Base-by-base conservation (phyloP, 1,140 invertebrate genomes). In the Drosophila subpulchrella region DNA sequence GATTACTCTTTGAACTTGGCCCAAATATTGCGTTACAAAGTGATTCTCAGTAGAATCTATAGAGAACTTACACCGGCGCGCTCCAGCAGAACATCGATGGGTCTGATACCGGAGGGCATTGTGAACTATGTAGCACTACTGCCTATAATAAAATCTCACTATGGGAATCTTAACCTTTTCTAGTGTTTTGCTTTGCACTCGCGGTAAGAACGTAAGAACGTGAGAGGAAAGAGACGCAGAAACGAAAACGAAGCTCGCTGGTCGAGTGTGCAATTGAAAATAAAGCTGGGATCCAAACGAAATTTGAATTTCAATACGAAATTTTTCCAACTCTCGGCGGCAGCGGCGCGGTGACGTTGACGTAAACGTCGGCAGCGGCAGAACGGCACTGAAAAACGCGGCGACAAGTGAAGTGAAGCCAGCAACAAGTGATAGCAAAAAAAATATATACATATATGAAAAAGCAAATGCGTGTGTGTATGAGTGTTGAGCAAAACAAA, bases 261-360 rank as follows among this genome's bases (percentile, higher is more conserved):
- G 77, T 55, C 66, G 84, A 90, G 59, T 81, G 84, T 89, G 77
- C 85, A 89, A 84, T 85, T 89, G 80, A 75, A 89, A 84, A 81
- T 89, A 90, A 82, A 76, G 66, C 68, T 74, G 77, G 70, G 79
- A 63, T 90, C 66, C 77, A 68, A 75, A 81, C 77, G 80, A 82
- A 89, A 78, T 89, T 89, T 89, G 77, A 89, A 89, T 89, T 89
- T 89, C 65, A 89, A 89, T 89, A 81, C 77, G 57, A 72, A 65
- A 82, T 82, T 88, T 86, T 82, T 86, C 65, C 57, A 79, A 76
- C 71, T 56, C 62, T 44, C 75, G 54, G 48, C 73, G 73, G 12
- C 39, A 11, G 17, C 42, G 6, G 46, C 24, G 27, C 27, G 27
- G 27, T 27, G 27, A 27, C 27, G 27, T 27, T 27, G 57, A 47